Evolutionary conservation across 1,140 invertebrate genomes (phyloP).

Genomic region (Rhyacophila brunnea): DNA sequence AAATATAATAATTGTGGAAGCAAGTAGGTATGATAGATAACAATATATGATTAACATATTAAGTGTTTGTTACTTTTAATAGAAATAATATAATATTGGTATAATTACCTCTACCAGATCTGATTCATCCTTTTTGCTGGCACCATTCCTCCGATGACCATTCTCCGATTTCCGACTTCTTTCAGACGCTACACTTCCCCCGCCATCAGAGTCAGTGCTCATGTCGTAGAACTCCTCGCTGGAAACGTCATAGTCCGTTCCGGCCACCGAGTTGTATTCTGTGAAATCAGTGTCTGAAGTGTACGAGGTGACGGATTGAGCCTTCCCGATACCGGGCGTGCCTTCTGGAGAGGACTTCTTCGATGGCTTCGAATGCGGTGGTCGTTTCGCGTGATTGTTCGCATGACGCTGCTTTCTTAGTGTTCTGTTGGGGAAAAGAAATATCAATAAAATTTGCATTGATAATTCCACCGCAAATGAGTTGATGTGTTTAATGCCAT

Average conservation of each 20-base stretch:
- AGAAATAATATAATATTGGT: no score
- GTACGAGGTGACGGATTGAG: conserved; percentile 30
- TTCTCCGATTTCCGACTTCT: background rate
- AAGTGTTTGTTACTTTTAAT: no score
- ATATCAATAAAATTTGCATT: no score
- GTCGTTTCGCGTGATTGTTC: conserved; percentile 18
- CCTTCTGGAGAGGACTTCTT: background rate
- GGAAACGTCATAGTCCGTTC: conserved; percentile 48
- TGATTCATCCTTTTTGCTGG: background rate
- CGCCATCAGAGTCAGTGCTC: conserved; percentile 45
- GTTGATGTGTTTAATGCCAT: no score
- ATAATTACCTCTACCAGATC: no score
- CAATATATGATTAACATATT: no score
- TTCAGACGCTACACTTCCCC: conserved; percentile 44
- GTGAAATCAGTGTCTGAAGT: conserved; percentile 48
- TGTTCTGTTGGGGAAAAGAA: no score
- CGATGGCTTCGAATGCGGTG: conserved; percentile 24
- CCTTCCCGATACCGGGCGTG: background rate
- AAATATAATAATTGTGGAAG: no score
- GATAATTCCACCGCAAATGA: no score
- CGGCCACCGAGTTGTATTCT: conserved; percentile 48
- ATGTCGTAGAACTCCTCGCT: conserved; percentile 54
- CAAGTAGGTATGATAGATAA: no score
- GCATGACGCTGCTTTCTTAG: no score
- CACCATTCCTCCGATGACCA: background rate